Conservation (phyloP, 2,113 vertebrate genomes). For the Opisthocomus hoazin region DNA sequence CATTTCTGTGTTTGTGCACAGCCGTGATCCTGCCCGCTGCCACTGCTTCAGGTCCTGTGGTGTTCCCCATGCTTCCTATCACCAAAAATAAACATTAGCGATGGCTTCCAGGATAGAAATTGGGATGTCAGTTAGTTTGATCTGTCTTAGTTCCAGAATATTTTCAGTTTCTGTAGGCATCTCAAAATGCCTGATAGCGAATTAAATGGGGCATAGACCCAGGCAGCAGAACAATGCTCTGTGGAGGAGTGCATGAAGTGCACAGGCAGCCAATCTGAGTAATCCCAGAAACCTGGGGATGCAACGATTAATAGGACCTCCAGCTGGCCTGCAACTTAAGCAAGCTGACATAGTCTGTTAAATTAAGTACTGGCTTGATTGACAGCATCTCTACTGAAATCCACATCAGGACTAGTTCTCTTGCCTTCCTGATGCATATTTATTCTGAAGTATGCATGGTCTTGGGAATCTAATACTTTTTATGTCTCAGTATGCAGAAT, state of each 20-base stretch:
- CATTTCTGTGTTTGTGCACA: background rate
- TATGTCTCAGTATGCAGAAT: background rate
- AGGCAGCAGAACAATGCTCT: background rate
- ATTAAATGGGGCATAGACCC: background rate
- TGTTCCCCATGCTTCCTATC: background rate
- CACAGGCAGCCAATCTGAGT: background rate
- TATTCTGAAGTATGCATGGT: background rate
- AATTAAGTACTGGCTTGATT: background rate
- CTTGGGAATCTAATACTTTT: background rate
- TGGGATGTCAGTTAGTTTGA: background rate
- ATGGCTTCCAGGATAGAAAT: background rate
- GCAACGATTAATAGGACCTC: background rate
- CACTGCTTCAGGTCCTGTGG: background rate
- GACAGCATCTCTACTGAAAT: background rate
- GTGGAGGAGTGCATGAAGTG: background rate
- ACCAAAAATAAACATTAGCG: background rate
- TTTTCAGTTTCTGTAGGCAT: background rate
- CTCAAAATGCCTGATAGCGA: background rate
- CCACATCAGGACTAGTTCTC: background rate
- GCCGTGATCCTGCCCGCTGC: rapidly evolving
- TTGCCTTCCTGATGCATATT: background rate
- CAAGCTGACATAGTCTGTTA: background rate
- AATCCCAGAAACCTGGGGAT: background rate
- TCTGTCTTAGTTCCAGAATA: background rate
- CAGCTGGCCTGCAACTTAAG: background rate